Conservation (phyloP, 1,140 invertebrate genomes). For the Eueides isabella region DNA sequence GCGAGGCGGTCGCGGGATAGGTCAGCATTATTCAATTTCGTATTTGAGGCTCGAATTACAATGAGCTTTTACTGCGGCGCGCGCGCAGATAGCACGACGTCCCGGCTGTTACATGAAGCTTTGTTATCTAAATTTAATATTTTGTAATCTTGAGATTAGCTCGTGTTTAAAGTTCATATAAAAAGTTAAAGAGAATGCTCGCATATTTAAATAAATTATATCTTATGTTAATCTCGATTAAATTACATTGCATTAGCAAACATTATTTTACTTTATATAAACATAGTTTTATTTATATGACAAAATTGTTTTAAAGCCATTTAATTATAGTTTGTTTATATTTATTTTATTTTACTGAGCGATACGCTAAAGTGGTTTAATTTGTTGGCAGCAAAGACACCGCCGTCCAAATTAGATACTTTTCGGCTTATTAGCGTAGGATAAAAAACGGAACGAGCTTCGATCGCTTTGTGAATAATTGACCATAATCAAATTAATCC, state of each 20-base stretch:
- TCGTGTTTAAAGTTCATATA: constrained; percentile 53
- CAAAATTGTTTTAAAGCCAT: constrained; percentile 67
- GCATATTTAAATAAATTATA: constrained; percentile 19
- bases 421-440: constrained; percentile 79
- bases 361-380: constrained; percentile 81
- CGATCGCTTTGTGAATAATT: constrained; percentile 80
- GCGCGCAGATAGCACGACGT: constrained; percentile 70
- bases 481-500: constrained; percentile 82
- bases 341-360: constrained; percentile 70
- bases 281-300: constrained; percentile 49
- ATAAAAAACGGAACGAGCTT: constrained; percentile 74
- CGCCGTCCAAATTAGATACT: constrained; percentile 78
- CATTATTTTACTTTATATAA: constrained; percentile 30
- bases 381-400: constrained; percentile 79
- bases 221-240: constrained; percentile 17
- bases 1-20: constrained; percentile 79
- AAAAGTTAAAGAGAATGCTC: constrained; percentile 37
- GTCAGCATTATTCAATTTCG: constrained; percentile 82
- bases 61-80: constrained; percentile 78
- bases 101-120: constrained; percentile 53
- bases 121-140: constrained; percentile 68
- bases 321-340: constrained; percentile 81
- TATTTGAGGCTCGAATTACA: constrained; percentile 80
- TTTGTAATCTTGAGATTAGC: constrained; percentile 62
- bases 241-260: constrained; percentile 29